These are phyloP conservation scores for Antheraea assamensis DNA, from an alignment of 2,888 invertebrate species.

Conservation along the genomic window DNA sequence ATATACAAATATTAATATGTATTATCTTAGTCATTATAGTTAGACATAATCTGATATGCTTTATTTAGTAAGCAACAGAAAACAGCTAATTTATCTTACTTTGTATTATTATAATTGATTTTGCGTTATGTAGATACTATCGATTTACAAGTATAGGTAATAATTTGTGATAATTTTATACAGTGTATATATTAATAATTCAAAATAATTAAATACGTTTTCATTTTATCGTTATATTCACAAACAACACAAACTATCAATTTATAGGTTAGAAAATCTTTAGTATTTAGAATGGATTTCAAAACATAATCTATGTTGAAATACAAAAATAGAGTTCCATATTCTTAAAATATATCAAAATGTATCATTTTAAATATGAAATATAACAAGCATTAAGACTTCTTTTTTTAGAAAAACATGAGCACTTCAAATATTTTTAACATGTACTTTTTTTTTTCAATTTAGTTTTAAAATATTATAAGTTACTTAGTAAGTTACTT, in stretches of 20 bases:
- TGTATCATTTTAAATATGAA: too few species aligned
- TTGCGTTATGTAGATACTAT: slow-evolving; percentile 21
- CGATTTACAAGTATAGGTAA: slow-evolving; percentile 14
- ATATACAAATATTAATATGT: slow-evolving; percentile 22
- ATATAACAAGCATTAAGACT: too few species aligned
- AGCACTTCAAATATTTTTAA: too few species aligned
- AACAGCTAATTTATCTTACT: slow-evolving; percentile 26
- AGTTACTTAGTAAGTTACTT: too few species aligned
- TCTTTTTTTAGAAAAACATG: too few species aligned
- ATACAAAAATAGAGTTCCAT: background rate
- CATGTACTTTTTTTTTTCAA: background rate
- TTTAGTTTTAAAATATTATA: background rate
- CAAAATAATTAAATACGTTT: background rate
- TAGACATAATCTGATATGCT: slow-evolving; percentile 31
- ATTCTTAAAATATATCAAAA: too few species aligned
- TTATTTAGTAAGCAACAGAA: slow-evolving; percentile 27
- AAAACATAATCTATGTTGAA: background rate
- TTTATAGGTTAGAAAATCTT: background rate
- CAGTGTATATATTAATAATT: background rate
- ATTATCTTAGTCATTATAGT: slow-evolving; percentile 27
- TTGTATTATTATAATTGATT: slow-evolving; percentile 25
- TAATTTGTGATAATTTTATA: background rate
- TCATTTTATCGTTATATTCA: background rate
- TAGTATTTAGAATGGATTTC: background rate
- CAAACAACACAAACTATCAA: background rate